Conservation (phyloP, 1,140 invertebrate species). For the Gonatopus flavifemur region DNA sequence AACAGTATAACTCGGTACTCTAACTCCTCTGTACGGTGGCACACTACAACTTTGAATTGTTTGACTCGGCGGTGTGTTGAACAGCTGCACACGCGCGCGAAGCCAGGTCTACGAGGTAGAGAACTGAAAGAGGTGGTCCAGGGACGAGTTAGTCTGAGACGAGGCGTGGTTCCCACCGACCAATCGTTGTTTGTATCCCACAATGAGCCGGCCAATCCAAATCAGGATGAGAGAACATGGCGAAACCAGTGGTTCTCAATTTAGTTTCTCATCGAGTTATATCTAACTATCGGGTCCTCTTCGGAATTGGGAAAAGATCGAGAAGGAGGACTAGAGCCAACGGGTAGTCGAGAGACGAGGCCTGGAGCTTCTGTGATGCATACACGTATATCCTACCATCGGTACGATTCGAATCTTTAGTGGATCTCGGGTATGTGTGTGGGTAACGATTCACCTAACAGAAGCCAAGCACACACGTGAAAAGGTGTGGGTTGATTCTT, state of each 20-base stretch:
- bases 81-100: slow-evolving; percentile 27
- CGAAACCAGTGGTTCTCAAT: slow-evolving; percentile 50
- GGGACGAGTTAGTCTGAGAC: not conserved
- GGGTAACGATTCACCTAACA: slow-evolving; percentile 23
- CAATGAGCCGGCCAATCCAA: slow-evolving; percentile 29
- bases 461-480: slow-evolving; percentile 10
- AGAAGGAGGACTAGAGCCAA: too few species aligned
- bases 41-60: too few species aligned
- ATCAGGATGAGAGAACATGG: slow-evolving; percentile 38
- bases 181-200: slow-evolving; percentile 30
- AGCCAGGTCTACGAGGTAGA: not conserved
- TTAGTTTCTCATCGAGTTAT: not conserved
- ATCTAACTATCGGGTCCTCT: not conserved
- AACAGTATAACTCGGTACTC: too few species aligned
- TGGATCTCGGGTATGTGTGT: too few species aligned
- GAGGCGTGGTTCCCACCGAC: slow-evolving; percentile 27
- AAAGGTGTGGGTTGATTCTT: slow-evolving; percentile 51
- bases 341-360: not conserved
- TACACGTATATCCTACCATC: too few species aligned
- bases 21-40: too few species aligned
- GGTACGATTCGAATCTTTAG: too few species aligned
- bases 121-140: slow-evolving; percentile 28
- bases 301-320: too few species aligned
- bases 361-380: too few species aligned
- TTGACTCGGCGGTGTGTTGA: slow-evolving; percentile 31